A percentile compares a stretch with the other conserved stretches of the same genome.
Evolutionary conservation across 2,888 invertebrate species (phyloP).

Genomic region (Lucinisca nassula): DNA sequence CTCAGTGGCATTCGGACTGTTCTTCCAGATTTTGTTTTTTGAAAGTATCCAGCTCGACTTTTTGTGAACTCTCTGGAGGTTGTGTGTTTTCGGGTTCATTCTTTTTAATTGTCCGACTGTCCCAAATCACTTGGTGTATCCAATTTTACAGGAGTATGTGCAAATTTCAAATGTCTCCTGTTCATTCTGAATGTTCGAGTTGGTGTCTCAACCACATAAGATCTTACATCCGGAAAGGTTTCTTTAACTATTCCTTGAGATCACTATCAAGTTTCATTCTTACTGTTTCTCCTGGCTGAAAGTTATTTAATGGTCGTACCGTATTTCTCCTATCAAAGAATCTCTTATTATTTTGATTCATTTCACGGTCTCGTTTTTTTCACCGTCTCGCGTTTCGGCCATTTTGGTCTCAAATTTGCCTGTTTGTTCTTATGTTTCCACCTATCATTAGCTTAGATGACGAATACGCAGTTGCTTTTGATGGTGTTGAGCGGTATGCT

Average conservation of each 20-base stretch:
- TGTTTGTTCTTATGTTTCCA: slow-evolving; percentile 13
- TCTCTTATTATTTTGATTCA: not conserved
- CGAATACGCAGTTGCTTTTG: slow-evolving; percentile 25
- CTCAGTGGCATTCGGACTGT: too few species aligned
- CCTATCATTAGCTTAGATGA: slow-evolving; percentile 54
- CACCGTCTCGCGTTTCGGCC: too few species aligned
- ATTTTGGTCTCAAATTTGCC: slow-evolving; percentile 20
- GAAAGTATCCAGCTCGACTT: too few species aligned
- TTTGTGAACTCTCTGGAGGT: too few species aligned
- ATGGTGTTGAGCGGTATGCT: slow-evolving; percentile 44
- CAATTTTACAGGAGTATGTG: too few species aligned
- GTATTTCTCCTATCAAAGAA: not conserved
- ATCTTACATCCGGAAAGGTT: not conserved
- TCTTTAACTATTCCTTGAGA: not conserved
- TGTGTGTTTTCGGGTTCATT: too few species aligned
- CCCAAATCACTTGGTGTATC: too few species aligned
- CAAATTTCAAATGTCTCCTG: not conserved
- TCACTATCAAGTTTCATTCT: not conserved
- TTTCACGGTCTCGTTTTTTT: slow-evolving; percentile 1
- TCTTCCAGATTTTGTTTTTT: too few species aligned
- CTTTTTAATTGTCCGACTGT: too few species aligned
- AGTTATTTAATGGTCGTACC: too few species aligned
- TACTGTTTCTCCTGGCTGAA: not conserved
- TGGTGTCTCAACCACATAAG: not conserved
- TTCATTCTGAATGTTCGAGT: not conserved